Evolutionary conservation across 2,888 invertebrate genomes (phyloP), one percentile per base, ranked within the genome.

Genomic region (Bombylius major): DNA sequence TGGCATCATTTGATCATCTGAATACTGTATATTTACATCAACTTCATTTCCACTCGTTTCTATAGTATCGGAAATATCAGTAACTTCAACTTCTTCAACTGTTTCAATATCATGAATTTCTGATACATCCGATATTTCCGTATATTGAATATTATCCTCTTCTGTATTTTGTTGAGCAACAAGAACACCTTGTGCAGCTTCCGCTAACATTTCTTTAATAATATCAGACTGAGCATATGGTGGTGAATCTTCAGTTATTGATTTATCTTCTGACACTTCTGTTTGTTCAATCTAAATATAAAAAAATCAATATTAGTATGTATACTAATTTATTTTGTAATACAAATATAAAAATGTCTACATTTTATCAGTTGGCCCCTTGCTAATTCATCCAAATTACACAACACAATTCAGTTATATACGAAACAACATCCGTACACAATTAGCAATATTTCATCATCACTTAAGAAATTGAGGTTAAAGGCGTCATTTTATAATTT

Each of bases 341-440:
- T 39, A 39, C 39, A 7, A 11, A 39, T 39, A 9, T 39, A 39
- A 9, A 9, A 11, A 39, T 7, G 7, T 46, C 23, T 34, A 46
- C 36, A 56, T 55, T 50, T 45, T 32, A 45, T 75, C 74, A 73
- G 72, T 69, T 73, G 73, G 72, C 73, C 74, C 23, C 75, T 71
- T 75, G 73, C 73, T n/a, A 68, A 61, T 61, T 62, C 70, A 69
- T 74, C 73, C 33, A 50, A 32, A 33, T 32, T 62, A 59, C 58
- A 42, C 48, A 59, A 64, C 50, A 69, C 70, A 59, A 75, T 51
- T 73, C 73, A 61, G 73, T 71, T 6, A 73, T 75, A 59, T 72
- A 75, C 71, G 78, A 78, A 62, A 76, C 76, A 70, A 76, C 78
- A 70, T 70, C 71, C 73, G 70, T 64, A 63, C 64, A 61, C 70